A percentile compares a stretch with the other conserved stretches of the same genome.
Conservation (phyloP, 30 jellyfish, hydroid and myxozoan genomes). For the Hydra vulgaris region DNA sequence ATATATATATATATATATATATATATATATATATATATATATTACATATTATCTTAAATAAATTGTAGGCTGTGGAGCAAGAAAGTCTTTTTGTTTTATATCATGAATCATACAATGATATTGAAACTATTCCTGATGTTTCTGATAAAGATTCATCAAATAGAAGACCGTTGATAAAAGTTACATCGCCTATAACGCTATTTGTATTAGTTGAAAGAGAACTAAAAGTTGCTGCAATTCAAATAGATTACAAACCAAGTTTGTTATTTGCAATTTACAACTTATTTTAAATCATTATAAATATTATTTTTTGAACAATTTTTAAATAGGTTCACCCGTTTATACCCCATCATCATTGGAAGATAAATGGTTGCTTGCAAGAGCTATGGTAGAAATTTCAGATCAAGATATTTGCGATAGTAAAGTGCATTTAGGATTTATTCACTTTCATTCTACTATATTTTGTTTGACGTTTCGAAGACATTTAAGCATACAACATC, state of each 20-base stretch:
- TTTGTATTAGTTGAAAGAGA: slow-evolving; percentile 32
- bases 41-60: too few species aligned
- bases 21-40: too few species aligned
- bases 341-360: slow-evolving; percentile 51
- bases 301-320: too few species aligned
- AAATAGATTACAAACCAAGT: slow-evolving; percentile 41
- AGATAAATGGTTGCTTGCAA: slow-evolving; percentile 66
- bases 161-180: background rate
- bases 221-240: slow-evolving; percentile 78
- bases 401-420: slow-evolving; percentile 59
- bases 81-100: slow-evolving; percentile 54
- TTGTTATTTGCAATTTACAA: too few species aligned
- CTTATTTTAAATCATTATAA: too few species aligned
- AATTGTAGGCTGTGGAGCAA: slow-evolving; percentile 60
- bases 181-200: slow-evolving; percentile 63
- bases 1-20: too few species aligned
- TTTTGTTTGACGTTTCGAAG: slow-evolving; percentile 65
- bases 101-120: slow-evolving; percentile 42
- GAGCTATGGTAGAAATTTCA: slow-evolving; percentile 50
- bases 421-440: slow-evolving; percentile 47
- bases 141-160: slow-evolving; percentile 10
- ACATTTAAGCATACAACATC: slow-evolving; percentile 69
- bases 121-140: slow-evolving; percentile 6
- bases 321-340: slow-evolving; percentile 47
- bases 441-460: slow-evolving; percentile 68